A percentile compares a stretch with the other conserved stretches of the same genome.
Evolutionary conservation across 2,113 vertebrate genomes (phyloP).

Genomic region (Vombatus ursinus): DNA sequence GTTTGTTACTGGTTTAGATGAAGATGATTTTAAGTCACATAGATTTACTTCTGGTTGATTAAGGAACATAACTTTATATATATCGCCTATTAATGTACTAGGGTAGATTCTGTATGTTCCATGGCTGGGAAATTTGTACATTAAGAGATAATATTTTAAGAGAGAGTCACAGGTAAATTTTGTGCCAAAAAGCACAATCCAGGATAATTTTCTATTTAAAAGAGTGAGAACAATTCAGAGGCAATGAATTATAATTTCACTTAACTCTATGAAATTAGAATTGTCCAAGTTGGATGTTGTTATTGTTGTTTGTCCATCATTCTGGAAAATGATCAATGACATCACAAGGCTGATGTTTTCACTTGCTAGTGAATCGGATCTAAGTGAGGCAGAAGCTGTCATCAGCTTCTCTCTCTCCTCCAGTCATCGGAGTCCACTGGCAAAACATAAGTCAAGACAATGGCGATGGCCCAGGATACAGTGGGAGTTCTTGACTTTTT

Average conservation of each 20-base stretch:
- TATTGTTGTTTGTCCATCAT: background rate
- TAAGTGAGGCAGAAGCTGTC: background rate
- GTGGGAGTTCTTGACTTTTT: background rate
- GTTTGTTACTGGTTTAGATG: slow-evolving; percentile 22
- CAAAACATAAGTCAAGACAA: background rate
- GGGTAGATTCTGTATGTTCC: slow-evolving; percentile 64
- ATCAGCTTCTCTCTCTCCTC: background rate
- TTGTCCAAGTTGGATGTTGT: background rate
- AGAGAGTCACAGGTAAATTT: slow-evolving; percentile 62
- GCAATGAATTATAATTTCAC: slow-evolving; percentile 65
- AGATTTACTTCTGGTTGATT: slow-evolving; percentile 72
- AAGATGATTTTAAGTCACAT: slow-evolving; percentile 44
- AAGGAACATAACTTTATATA: slow-evolving; percentile 72
- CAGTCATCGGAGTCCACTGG: background rate
- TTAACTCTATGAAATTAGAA: slow-evolving; percentile 40
- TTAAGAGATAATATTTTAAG: slow-evolving; percentile 82
- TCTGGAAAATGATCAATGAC: background rate
- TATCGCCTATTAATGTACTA: slow-evolving; percentile 71
- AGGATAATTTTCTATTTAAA: slow-evolving; percentile 77
- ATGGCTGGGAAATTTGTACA: slow-evolving; percentile 69
- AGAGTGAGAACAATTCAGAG: slow-evolving; percentile 67
- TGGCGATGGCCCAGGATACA: background rate
- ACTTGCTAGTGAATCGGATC: background rate
- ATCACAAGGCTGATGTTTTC: background rate
- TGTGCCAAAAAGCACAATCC: slow-evolving; percentile 72